Evolutionary conservation across 2,888 invertebrate species (phyloP), one percentile per base, ranked within the genome.

Genomic region (Eristalis intricaria): DNA sequence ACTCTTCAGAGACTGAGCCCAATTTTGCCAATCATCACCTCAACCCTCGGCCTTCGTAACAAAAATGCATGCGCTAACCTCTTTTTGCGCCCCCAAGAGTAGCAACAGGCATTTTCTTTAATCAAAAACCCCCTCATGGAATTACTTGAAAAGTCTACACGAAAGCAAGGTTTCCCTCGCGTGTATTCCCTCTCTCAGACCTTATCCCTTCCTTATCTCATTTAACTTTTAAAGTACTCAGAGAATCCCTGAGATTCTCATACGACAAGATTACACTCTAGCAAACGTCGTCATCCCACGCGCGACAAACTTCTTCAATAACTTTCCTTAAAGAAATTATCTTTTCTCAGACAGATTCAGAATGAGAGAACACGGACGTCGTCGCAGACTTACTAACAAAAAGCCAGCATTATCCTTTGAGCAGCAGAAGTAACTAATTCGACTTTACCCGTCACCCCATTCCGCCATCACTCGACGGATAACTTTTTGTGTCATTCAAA

Each of bases 351-450:
- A 84, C 84, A 69, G 63, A 60, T 11, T 38, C 38, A 65, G 19
- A 60, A 43, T 29, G 23, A 35, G 7, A 15, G 32, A n/a, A n/a
- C 23, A 19, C 56, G 22, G 40, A 58, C n/a, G 58, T 38, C n/a
- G 58, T 38, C 64, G 23, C 43, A 32, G 60, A 38, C 65, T 56
- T 73, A 79, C 73, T 74, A 63, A 26, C 68, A 79, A 80, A 84
- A 80, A 84, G 71, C 61, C 80, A 77, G 77, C 73, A 77, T 73
- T 81, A 81, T 81, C 64, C 73, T 76, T 76, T 77, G 69, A 66
- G 66, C 40, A 79, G 50, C 63, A 75, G 70, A 61, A 75, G 70
- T 66, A 75, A 68, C 75, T 80, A 80, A 66, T 80, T 71, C 74
- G 60, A 75, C 69, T 84, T 75, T 71, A 58, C 26, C 64, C 29